phyloP scores from a whole-genome alignment of 2,797 vertebrate genomes.

The Potorous gilbertii region DNA sequence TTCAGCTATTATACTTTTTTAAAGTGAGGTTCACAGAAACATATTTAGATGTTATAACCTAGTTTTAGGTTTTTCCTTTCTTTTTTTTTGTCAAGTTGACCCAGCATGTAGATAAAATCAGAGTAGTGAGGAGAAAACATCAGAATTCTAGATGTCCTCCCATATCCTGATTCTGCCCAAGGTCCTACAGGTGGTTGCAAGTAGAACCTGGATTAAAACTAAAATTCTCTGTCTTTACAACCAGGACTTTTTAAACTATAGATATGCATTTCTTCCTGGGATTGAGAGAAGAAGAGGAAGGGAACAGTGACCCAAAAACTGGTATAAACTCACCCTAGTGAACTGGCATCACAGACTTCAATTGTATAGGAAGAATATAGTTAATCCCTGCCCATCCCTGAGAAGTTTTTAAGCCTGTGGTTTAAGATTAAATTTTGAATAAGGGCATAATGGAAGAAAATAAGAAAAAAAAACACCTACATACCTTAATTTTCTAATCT shows the following conservation, averaged over 20 bases:
- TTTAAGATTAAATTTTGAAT: background rate
- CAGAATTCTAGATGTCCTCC: background rate
- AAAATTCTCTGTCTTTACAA: background rate
- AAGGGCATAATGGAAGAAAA: background rate
- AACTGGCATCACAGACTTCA: background rate
- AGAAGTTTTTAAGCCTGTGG: background rate
- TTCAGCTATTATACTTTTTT: background rate
- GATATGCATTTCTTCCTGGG: no score
- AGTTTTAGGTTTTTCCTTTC: background rate
- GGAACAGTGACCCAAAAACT: no score
- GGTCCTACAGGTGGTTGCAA: background rate
- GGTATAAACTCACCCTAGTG: background rate
- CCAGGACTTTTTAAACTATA: background rate
- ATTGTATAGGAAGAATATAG: background rate
- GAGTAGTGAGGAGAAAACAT: background rate
- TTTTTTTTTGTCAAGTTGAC: background rate
- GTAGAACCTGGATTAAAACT: background rate
- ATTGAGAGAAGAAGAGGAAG: no score
- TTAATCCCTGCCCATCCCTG: no score
- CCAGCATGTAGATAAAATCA: background rate
- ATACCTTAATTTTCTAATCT: no score
- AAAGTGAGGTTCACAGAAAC: background rate
- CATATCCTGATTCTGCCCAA: no score
- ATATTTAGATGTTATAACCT: background rate
- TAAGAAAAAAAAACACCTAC: background rate